Evolutionary conservation across 2,797 vertebrate genomes (phyloP).

Genomic region (Hoplostethus atlanticus): DNA sequence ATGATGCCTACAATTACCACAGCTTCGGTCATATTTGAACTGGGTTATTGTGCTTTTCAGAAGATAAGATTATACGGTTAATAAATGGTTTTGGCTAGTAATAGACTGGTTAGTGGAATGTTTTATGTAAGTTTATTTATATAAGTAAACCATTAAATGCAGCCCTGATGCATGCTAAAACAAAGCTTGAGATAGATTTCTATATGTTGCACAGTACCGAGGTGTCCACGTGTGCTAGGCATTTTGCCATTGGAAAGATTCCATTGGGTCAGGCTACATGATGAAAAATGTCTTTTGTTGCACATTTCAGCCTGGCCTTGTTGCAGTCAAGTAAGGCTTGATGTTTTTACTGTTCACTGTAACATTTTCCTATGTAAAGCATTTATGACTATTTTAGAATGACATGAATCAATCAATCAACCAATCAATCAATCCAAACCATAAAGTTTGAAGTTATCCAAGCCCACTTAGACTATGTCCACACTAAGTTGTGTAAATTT

Average conservation of each 20-base stretch:
- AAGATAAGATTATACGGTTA: conserved; percentile 4
- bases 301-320: neutral
- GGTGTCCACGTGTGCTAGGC: neutral
- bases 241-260: neutral
- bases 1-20: neutral
- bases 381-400: neutral
- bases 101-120: neutral
- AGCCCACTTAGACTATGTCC: too few species aligned
- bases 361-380: neutral
- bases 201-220: too few species aligned
- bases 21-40: conserved; percentile 7
- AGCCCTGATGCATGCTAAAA: neutral
- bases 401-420: too few species aligned
- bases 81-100: too few species aligned
- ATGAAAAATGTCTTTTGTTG: too few species aligned
- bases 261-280: too few species aligned
- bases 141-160: neutral
- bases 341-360: neutral
- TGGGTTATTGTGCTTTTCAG: conserved; percentile 15
- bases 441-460: neutral
- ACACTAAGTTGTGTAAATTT: neutral
- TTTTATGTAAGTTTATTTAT: neutral
- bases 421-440: too few species aligned
- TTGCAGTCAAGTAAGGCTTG: neutral
- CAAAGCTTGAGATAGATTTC: neutral